Evolutionary conservation across 2,113 vertebrate species (phyloP).

Genomic region (Fregata magnificens): DNA sequence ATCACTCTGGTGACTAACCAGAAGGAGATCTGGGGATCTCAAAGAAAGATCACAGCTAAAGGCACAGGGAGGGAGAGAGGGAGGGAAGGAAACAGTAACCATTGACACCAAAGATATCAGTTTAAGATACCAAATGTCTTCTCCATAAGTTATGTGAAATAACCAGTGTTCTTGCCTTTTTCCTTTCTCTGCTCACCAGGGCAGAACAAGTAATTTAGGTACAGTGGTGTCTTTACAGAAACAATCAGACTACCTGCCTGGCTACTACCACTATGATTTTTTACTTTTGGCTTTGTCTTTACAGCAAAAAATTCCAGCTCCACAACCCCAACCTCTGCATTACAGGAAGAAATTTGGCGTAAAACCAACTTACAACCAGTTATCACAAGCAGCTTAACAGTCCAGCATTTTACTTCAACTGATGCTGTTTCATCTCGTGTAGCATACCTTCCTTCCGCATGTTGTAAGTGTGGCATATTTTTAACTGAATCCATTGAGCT

Average conservation of each 20-base stretch:
- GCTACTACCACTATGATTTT: neutral
- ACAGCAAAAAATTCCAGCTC: neutral
- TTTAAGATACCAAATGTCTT: neutral
- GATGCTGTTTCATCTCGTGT: neutral
- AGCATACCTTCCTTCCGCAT: neutral
- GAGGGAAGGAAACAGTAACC: neutral
- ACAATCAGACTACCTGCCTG: neutral
- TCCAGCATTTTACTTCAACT: neutral
- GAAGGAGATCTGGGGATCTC: neutral
- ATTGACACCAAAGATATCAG: neutral
- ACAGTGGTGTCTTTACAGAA: neutral
- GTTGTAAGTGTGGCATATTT: neutral
- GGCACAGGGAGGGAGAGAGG: neutral
- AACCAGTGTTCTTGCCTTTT: neutral
- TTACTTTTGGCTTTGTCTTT: neutral
- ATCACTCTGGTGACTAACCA: neutral
- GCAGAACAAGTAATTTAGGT: neutral
- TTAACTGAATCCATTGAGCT: neutral
- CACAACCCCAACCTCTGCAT: neutral
- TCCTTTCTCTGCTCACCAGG: neutral
- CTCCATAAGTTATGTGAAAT: neutral
- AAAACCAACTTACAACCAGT: neutral
- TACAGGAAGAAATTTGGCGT: fast-evolving
- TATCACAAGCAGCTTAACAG: neutral
- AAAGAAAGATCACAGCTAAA: neutral